Base-by-base conservation (phyloP, 1,140 invertebrate species). In the Nephotettix cincticeps region DNA sequence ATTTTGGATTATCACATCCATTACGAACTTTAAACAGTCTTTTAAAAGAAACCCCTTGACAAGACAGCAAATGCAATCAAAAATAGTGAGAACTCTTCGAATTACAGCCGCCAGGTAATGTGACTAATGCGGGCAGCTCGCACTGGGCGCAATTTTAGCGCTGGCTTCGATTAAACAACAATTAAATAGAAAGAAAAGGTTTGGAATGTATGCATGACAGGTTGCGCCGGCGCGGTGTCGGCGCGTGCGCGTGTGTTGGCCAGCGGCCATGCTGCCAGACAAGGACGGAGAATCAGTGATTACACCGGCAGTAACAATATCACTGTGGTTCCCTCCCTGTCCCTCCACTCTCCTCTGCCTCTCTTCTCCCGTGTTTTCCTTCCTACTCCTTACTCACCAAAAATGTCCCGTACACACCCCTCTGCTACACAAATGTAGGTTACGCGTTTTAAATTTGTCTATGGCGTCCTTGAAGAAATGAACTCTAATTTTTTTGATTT, bases 231-330 rank as follows among this genome's bases (percentile, higher is more conserved):
- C n/a, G 47, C 28, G 25, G 56, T 61, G 56, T 6, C 23, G 6
- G 27, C n/a, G 56, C 56, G 27, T 3, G 27, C 13, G 23, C 13
- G 56, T 23, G 21, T 25, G 56, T 29, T 25, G 11, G 23, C 56
- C 56, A 25, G 56, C 56, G 56, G 56, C 56, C 56, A 61, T 61
- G 25, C 56, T 61, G 56, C 56, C 14, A 61, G 56, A 61, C 21
- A 61, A 25, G 28, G 56, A 61, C 2, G 23, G 56, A 61, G 56
- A 61, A 28, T 25, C 21, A n/a, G 56, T 61, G 56, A 61, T 61
- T 61, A 61, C 56, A 61, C 56, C n/a, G 56, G 25, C 3, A 61
- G 56, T 61, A 61, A 61, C 56, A 61, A 61, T 61, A 61, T 61
- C 56, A 61, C 56, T 61, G 56, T 36, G 32, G 32, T n/a, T 61